A percentile compares a stretch with the other conserved stretches of the same genome.
Conservation (phyloP, 2,113 vertebrate species). For the Sylvia atricapilla region DNA sequence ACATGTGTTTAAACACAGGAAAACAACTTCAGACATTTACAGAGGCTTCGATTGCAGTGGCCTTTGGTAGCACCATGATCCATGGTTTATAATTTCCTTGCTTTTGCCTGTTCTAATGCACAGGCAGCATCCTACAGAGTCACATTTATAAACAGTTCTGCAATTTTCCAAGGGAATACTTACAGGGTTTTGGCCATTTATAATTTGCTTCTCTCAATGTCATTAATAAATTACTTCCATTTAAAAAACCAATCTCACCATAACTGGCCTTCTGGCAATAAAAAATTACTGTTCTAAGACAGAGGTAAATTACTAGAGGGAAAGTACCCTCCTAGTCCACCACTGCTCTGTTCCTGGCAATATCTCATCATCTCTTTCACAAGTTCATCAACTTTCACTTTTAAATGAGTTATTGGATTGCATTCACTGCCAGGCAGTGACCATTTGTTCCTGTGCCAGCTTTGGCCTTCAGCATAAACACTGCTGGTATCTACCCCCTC, state of each 20-base stretch:
- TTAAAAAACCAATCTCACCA: not conserved
- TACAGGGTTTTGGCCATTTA: not conserved
- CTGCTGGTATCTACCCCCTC: not conserved
- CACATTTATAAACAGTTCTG: not conserved
- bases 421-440: not conserved
- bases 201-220: not conserved
- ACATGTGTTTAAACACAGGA: not conserved
- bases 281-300: not conserved
- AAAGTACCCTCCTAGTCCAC: not conserved
- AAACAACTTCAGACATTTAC: not conserved
- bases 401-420: conserved; percentile 33
- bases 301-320: not conserved
- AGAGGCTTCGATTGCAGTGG: not conserved
- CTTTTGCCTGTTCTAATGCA: not conserved
- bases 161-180: not conserved
- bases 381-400: conserved; percentile 24
- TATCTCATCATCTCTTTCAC: not conserved
- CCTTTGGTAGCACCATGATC: not conserved
- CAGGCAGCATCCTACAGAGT: not conserved
- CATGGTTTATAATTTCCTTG: not conserved
- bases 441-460: conserved; percentile 38
- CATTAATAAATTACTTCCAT: conserved; percentile 37
- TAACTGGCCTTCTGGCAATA: not conserved
- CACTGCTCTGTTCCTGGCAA: not conserved
- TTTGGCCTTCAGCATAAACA: conserved; percentile 43